Base-by-base conservation (phyloP, 2,888 invertebrate genomes). In the Drosophila recens region DNA sequence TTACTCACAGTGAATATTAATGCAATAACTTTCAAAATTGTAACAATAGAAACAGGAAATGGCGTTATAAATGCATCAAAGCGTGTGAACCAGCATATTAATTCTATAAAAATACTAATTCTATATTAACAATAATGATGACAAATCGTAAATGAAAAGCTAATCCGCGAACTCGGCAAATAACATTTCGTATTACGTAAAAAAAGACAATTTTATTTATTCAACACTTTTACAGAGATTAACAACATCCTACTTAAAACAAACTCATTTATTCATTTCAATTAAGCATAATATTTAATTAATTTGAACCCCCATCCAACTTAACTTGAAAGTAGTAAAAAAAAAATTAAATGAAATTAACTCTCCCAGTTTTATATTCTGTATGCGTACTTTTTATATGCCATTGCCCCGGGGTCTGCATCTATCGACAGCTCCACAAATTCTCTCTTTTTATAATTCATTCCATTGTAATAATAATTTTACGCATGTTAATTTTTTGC, bases 401-500 rank as follows among this genome's bases (percentile, higher is more conserved):
- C 2, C 8, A 38, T 8, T 38, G n/a, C 38, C 38, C 6, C n/a
- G 11, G 11, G 10, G 17, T 23, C 36, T 27, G 20, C 30, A 27
- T 11, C 42, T 45, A 42, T 43, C 49, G 33, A 13, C 54, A 40
- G 57, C 23, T 51, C 4, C 10, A 30, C 27, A 27, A 20, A 23
- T 40, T n/a, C 17, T 10, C 1, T 45, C 11, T n/a, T 27, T 69
- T 38, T 61, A 15, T 48, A 63, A 63, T 34, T 17, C 45, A 17
- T 9, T 27, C n/a, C 48, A 45, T 71, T 80, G 49, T 54, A 52
- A 68, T 63, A 61, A 71, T 51, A 65, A 71, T 68, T 67, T 45
- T 53, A 54, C 33, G 67, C 46, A 30, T 53, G 73, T 79, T 79
- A 58, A 82, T 82, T 67, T 79, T 79, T 63, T 67, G 75, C 75